Percentiles rank a stretch among this genome's conserved stretches.
Evolutionary conservation across 2,888 invertebrate species (phyloP).

Genomic region (Alcis repandata): DNA sequence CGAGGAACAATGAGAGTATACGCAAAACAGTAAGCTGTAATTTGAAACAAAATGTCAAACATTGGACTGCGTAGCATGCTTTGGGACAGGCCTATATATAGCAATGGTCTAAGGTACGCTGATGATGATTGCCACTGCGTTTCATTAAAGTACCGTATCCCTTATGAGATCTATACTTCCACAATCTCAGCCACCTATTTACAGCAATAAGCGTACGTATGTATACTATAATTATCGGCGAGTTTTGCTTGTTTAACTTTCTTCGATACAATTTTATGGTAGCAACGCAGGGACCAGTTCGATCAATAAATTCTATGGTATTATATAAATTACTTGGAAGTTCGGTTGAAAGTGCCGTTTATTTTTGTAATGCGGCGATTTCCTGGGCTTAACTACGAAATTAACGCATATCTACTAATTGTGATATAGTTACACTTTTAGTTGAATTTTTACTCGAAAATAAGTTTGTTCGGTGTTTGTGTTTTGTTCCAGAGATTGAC

Average conservation of each 20-base stretch:
- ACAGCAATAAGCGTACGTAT: slow-evolving; percentile 55
- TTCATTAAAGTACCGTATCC: background rate
- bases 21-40: no score
- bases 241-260: slow-evolving; percentile 68
- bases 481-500: no score
- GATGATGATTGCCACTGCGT: no score
- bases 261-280: slow-evolving; percentile 60
- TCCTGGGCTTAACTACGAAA: slow-evolving; percentile 12
- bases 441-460: no score
- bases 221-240: slow-evolving; percentile 60
- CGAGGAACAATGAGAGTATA: no score
- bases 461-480: no score
- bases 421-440: background rate
- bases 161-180: slow-evolving; percentile 6
- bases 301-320: slow-evolving; percentile 40
- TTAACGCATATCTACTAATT: slow-evolving; percentile 3
- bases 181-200: slow-evolving; percentile 16
- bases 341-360: slow-evolving; percentile 30
- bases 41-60: no score
- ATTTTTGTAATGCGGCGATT: slow-evolving; percentile 24
- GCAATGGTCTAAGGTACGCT: no score
- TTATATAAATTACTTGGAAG: slow-evolving; percentile 39
- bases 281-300: slow-evolving; percentile 32
- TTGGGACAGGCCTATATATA: no score
- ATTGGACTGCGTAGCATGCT: no score